Evolutionary conservation across 2,797 vertebrate species (phyloP).

Genomic region (Sarcoramphus papa): DNA sequence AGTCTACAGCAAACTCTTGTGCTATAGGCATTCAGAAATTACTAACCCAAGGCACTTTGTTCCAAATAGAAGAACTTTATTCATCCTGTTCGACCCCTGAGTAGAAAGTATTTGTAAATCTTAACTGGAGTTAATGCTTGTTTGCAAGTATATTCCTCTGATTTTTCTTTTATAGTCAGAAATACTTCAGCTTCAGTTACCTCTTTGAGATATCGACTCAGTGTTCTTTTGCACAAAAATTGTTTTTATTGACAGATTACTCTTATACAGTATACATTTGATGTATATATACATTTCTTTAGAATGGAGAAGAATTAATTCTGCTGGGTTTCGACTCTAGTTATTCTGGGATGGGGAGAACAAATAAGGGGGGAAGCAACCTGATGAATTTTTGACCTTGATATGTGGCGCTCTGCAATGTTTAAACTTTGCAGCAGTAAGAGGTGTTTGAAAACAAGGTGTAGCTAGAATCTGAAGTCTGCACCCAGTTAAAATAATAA

Average conservation of each 20-base stretch:
- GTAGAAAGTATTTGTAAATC: background rate
- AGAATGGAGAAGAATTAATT: background rate
- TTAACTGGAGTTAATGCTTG: background rate
- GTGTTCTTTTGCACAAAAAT: background rate
- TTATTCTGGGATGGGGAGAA: background rate
- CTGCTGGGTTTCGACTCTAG: rapidly evolving
- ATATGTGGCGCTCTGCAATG: background rate
- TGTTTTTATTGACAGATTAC: background rate
- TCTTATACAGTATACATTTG: background rate
- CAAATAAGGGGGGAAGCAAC: background rate
- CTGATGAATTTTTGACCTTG: background rate
- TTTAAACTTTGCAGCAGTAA: background rate
- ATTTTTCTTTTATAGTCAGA: background rate
- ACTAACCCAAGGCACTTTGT: background rate
- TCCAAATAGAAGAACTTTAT: background rate
- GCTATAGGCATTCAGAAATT: background rate
- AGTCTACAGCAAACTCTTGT: background rate
- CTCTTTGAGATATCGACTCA: background rate
- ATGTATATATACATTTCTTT: background rate
- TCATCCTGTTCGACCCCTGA: background rate
- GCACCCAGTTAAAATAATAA: background rate
- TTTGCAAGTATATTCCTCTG: background rate
- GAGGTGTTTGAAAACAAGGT: background rate
- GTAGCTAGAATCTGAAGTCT: background rate
- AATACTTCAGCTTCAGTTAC: background rate